Evolutionary conservation across 2,113 vertebrate species (phyloP).

Genomic region (Smithornis capensis): DNA sequence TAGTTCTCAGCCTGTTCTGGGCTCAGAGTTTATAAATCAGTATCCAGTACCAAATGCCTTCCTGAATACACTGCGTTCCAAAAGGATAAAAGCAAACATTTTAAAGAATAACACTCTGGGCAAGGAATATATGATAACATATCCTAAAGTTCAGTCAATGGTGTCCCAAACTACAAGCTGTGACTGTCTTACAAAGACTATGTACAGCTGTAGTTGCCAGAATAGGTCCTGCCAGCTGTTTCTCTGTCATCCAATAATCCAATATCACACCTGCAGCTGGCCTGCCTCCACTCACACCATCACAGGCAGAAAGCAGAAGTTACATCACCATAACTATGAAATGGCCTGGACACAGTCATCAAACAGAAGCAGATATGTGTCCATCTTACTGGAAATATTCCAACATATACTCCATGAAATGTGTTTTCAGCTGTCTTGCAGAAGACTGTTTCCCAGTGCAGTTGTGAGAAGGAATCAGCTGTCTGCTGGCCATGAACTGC

Average conservation of each 20-base stretch:
- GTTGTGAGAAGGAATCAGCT: neutral
- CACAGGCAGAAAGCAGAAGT: neutral
- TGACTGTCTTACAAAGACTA: neutral
- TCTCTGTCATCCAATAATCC: neutral
- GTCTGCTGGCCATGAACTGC: neutral
- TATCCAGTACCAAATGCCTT: neutral
- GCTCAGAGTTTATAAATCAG: neutral
- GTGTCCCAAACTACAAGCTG: neutral
- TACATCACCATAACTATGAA: neutral
- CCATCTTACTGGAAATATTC: neutral
- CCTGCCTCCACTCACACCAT: neutral
- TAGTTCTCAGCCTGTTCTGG: neutral
- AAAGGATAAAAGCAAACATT: neutral
- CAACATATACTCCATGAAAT: neutral
- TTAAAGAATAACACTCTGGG: neutral
- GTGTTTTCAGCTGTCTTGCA: neutral
- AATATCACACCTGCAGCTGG: rapidly evolving
- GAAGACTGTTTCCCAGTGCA: neutral
- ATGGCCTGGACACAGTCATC: neutral
- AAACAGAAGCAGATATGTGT: neutral
- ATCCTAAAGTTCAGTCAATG: neutral
- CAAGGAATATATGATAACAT: neutral
- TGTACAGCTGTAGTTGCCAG: neutral
- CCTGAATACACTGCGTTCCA: neutral
- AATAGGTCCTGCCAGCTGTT: neutral